Conservation (phyloP, 2,113 vertebrate species). For the Campylomormyrus numenius region DNA sequence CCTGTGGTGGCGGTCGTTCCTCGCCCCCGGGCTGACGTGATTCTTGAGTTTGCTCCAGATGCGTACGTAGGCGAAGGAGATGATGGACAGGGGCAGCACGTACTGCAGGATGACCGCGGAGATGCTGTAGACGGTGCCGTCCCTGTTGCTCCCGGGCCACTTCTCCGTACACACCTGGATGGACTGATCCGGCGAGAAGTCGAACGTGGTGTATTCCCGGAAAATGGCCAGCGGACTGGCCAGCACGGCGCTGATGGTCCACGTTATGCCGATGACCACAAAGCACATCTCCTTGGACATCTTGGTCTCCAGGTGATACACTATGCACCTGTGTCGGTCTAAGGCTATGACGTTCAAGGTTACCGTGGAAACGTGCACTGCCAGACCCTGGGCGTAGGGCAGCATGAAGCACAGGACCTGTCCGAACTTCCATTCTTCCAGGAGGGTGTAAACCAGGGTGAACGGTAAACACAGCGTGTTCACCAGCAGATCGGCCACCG, state of each 20-base stretch:
- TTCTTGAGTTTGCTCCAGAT: slow-evolving; percentile 89
- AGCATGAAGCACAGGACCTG: slow-evolving; percentile 80
- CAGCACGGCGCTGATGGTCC: slow-evolving; percentile 79
- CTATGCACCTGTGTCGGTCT: slow-evolving; percentile 86
- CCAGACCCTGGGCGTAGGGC: slow-evolving; percentile 84
- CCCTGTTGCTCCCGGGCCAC: slow-evolving; percentile 78
- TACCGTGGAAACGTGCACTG: slow-evolving; percentile 87
- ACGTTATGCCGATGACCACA: slow-evolving; percentile 78
- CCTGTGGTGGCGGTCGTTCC: slow-evolving; percentile 74
- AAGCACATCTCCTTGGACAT: slow-evolving; percentile 84
- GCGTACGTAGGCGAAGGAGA: slow-evolving; percentile 78
- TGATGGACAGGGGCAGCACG: slow-evolving; percentile 78
- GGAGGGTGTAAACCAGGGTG: slow-evolving; percentile 83
- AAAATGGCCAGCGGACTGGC: slow-evolving; percentile 91
- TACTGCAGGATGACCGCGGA: slow-evolving; percentile 85
- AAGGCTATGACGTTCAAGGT: slow-evolving; percentile 88
- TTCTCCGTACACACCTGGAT: slow-evolving; percentile 85
- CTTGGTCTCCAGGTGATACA: slow-evolving; percentile 87
- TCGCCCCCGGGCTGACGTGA: slow-evolving; percentile 72
- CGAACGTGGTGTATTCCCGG: slow-evolving; percentile 78
- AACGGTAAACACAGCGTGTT: slow-evolving; percentile 89
- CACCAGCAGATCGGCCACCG: slow-evolving; percentile 82
- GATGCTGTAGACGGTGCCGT: slow-evolving; percentile 81
- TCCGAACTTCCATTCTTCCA: slow-evolving; percentile 88
- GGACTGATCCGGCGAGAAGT: slow-evolving; percentile 72